phyloP scores from a whole-genome alignment of 2,113 vertebrate species.

The Forbesichthys papilliferus region DNA sequence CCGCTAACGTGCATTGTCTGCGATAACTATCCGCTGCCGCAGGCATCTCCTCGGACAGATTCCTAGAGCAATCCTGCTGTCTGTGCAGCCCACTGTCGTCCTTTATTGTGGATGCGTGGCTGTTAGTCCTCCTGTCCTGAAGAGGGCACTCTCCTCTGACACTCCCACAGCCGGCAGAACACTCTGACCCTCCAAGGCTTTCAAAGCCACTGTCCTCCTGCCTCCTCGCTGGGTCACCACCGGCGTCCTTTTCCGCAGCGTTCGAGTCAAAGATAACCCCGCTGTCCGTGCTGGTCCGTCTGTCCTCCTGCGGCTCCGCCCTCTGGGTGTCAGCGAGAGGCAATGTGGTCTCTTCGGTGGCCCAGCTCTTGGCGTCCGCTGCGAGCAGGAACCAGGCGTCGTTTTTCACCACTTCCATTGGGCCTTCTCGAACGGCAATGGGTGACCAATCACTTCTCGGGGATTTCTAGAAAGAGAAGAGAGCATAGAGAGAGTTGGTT shows the following conservation, averaged over 20 bases:
- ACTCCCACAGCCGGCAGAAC: conserved; percentile 29
- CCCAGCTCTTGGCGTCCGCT: conserved; percentile 11
- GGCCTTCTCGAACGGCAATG: conserved; percentile 47
- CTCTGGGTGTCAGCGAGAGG: not conserved
- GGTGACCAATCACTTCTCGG: conserved; percentile 63
- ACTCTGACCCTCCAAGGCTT: conserved; percentile 65
- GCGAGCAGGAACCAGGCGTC: conserved; percentile 71
- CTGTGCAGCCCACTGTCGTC: conserved; percentile 58
- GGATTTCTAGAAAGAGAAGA: conserved; percentile 61
- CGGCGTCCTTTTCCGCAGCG: not conserved
- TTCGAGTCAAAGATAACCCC: conserved; percentile 58
- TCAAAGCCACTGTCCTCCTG: conserved; percentile 76
- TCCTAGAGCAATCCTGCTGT: conserved; percentile 38
- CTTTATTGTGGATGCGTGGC: not conserved
- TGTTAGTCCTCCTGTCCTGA: conserved; percentile 25
- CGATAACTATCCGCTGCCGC: conserved; percentile 48
- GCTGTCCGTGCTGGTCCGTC: conserved; percentile 70
- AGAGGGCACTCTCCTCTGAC: conserved; percentile 42
- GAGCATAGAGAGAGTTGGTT: not conserved
- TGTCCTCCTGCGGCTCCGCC: conserved; percentile 38
- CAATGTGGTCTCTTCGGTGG: not conserved
- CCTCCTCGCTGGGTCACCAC: conserved; percentile 1
- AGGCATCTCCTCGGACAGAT: conserved; percentile 20
- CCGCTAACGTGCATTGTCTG: conserved; percentile 49
- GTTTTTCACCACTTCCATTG: conserved; percentile 70